Base-by-base conservation (phyloP, 1,140 invertebrate genomes). In the Drosophila pectinifera region DNA sequence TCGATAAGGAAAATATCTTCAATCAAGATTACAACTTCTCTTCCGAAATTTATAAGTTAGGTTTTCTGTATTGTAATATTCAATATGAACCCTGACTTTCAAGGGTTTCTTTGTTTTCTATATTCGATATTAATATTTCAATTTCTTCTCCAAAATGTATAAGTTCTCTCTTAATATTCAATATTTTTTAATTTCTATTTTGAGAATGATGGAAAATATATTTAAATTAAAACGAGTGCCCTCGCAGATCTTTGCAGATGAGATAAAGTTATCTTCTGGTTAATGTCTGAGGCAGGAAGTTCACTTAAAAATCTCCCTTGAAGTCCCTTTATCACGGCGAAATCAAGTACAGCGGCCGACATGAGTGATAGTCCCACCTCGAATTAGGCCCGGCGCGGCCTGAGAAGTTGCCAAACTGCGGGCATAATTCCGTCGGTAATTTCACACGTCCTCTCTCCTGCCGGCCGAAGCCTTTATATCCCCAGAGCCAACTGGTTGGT, bases 331-430 rank as follows among this genome's bases (percentile, higher is more conserved):
- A 68, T 68, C 49, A 49, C 26, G 38, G 28, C 36, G 10, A 45
- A 67, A 70, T 70, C 67, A 70, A 55, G 62, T 56, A 43, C 62
- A 48, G 8, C 14, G 24, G 16, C 64, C 24, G 63, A 46, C 58
- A 64, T 68, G 64, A 68, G 45, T 68, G 64, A 64, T 64, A 64
- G 64, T 42, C 45, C 64, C 64, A 65, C 64, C 64, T 51, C 61
- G 64, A 64, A 61, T 64, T 64, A 45, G 45, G 34, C 26, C 58
- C 34, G 8, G 1, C 8, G 16, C 14, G 34, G 63, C 62, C 42
- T 22, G 45, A 39, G 41, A 26, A 39, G 24, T 70, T 56, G 22
- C 46, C 63, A 67, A 69, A 43, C 36, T 65, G 39, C 46, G 42
- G 61, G 61, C 65, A 69, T 54, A 69, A 73, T 54, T 46, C 36